phyloP scores from a whole-genome alignment of 2,888 invertebrate species.

The Rhingia rostrata region DNA sequence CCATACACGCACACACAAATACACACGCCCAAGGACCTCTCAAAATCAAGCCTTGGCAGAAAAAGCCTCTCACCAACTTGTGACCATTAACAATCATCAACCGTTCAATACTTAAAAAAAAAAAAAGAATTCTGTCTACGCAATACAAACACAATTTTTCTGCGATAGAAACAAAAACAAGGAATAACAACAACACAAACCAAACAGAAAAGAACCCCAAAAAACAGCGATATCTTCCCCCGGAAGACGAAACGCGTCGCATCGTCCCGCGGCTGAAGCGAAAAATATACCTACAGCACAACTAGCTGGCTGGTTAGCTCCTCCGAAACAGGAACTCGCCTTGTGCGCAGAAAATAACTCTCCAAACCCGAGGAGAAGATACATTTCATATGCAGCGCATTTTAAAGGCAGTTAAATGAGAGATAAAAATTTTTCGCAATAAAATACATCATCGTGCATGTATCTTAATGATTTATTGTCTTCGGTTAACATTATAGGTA shows the following conservation, averaged over 20 bases:
- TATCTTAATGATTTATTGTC: slow-evolving; percentile 77
- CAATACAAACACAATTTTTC: slow-evolving; percentile 29
- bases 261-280: not conserved
- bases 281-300: slow-evolving; percentile 29
- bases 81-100: slow-evolving; percentile 65
- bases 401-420: slow-evolving; percentile 77
- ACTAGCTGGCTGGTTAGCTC: slow-evolving; percentile 2
- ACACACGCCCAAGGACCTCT: slow-evolving; percentile 3
- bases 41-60: not conserved
- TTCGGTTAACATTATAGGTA: slow-evolving; percentile 73
- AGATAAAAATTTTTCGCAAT: slow-evolving; percentile 77
- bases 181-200: slow-evolving; percentile 17
- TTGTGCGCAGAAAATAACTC: slow-evolving; percentile 2
- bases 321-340: slow-evolving; percentile 63
- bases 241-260: slow-evolving; percentile 11
- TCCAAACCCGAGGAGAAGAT: slow-evolving; percentile 44
- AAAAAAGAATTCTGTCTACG: slow-evolving; percentile 50
- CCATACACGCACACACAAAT: slow-evolving; percentile 34
- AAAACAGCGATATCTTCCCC: slow-evolving; percentile 37
- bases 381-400: slow-evolving; percentile 74
- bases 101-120: slow-evolving; percentile 49
- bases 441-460: slow-evolving; percentile 77
- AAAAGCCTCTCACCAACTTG: slow-evolving; percentile 29
- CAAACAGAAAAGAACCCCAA: slow-evolving; percentile 24
- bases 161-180: slow-evolving; percentile 29